Evolutionary conservation across 1,140 invertebrate species (phyloP).

Genomic region (Drosophila ananassae): DNA sequence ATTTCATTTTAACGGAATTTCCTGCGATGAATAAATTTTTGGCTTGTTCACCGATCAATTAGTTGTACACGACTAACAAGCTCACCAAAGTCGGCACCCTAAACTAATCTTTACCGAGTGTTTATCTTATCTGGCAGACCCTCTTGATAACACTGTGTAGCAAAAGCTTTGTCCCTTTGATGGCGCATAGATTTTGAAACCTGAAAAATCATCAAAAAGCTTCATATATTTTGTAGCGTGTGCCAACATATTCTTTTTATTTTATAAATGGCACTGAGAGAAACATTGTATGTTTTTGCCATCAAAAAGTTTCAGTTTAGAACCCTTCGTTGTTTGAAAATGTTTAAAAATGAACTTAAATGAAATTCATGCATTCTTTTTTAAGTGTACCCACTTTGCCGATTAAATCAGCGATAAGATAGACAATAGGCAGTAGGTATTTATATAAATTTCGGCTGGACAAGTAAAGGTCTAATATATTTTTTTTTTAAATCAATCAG

Average conservation of each 20-base stretch:
- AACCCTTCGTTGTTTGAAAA: no score
- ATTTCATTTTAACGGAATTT: constrained; percentile 13
- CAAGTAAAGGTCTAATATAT: neutral
- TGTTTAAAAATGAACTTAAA: neutral
- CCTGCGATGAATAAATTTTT: neutral
- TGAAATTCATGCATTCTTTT: neutral
- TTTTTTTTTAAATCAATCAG: no score
- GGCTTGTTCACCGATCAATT: constrained; percentile 33
- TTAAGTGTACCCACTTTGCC: constrained; percentile 14
- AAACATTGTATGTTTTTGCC: no score
- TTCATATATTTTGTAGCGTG: no score
- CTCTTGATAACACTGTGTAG: constrained; percentile 19
- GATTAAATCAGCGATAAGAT: constrained; percentile 32
- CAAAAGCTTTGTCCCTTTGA: neutral
- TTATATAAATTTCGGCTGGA: neutral
- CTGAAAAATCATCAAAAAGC: neutral
- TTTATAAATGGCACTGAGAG: no score
- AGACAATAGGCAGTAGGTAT: constrained; percentile 6
- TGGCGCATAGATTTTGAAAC: neutral
- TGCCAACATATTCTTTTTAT: no score
- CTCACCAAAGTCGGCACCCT: constrained; percentile 1
- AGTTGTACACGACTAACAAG: constrained; percentile 37
- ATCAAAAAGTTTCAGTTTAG: no score
- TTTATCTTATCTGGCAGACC: constrained; percentile 30
- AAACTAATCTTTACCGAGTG: constrained; percentile 27